Evolutionary conservation across 2,888 invertebrate species (phyloP), one percentile per base, ranked within the genome.

Genomic region (Acanthosepion esculentum): DNA sequence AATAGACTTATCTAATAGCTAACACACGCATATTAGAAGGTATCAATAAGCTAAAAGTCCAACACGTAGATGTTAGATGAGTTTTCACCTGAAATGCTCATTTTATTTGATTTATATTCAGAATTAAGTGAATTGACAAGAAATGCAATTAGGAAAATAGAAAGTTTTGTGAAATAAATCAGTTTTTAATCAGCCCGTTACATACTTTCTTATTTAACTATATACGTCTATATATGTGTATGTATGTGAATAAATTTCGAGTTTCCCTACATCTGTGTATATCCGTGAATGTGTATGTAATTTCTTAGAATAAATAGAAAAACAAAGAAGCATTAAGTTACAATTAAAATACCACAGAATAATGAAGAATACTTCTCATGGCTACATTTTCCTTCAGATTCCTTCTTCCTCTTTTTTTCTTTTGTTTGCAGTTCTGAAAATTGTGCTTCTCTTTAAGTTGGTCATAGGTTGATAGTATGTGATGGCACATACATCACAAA

Each of bases 401-500:
- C n/a, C 29, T 64, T 29, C 12, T 29, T 64, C 29, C 29, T 29
- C n/a, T 78, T n/a, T 33, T 78, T n/a, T 78, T n/a, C n/a, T 78
- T 78, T 33, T 10, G n/a, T n/a, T 78, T n/a, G 78, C 18, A 15
- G 18, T 15, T n/a, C 78, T 78, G 10, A 78, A 78, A 18, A n/a
- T 15, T 33, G 5, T 33, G 78, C n/a, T 33, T 15, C n/a, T 12
- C 78, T 78, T n/a, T 33, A 78, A 78, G 78, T n/a, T 78, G n/a
- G n/a, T 78, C 78, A n/a, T 78, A n/a, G n/a, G 78, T 78, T 78
- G 78, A 18, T 33, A 15, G 78, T 78, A n/a, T 78, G 78, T 33
- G 78, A 78, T 33, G 78, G 78, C 78, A 78, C n/a, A n/a, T 78
- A 78, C 78, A 78, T 78, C n/a, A 78, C n/a, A n/a, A 78, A 78